Base-by-base conservation (phyloP, 2,797 vertebrate genomes). In the Sarcophilus harrisii region DNA sequence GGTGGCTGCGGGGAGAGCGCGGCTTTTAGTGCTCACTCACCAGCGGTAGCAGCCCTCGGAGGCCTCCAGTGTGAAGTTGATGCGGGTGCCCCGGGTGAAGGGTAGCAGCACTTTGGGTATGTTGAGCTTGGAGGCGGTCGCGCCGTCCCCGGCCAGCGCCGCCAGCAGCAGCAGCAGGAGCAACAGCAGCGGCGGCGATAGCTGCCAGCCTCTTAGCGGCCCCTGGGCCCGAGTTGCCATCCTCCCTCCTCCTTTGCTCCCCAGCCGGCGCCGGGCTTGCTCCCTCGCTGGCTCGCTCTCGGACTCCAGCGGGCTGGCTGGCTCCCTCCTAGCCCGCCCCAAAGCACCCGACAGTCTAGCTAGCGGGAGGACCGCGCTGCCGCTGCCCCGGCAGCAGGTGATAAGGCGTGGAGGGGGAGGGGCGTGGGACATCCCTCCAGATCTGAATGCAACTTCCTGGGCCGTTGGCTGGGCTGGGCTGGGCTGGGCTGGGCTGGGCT, bases 11-110 rank as follows among this genome's bases (percentile, higher is more conserved):
- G 62, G 92, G 94, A 30, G 45, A 49, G 87, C 45, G 14, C 11
- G 89, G 89, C 52, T 55, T 11, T 29, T 29, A 55, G 89, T 55
- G 54, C 24, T 45, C 94, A 99, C 99, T 99, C 98, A 99, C 99
- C 99, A 99, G 98, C 99, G 99, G 98, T 99, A 99, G 98, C 99
- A 99, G 93, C 99, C 99, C 89, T 99, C 99, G 12, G 99, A 99
- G 14, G 99, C 99, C 97, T 99, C 99, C 98, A 99, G 96, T 2
- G 99, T 99, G 98, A 99, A 99, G 99, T 99, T 99, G 60, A 99
- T 99, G 94, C 98, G 98, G 57, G 99, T 99, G 92, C 98, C 98
- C 95, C 99, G 99, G n/a, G 99, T 98, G 93, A 99, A 99, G 21
- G 99, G 99, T 13, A 99, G 98, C 97, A 99, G 97, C 94, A 99